phyloP scores from a whole-genome alignment of 2,888 invertebrate species.

The Plagodis dolabraria region DNA sequence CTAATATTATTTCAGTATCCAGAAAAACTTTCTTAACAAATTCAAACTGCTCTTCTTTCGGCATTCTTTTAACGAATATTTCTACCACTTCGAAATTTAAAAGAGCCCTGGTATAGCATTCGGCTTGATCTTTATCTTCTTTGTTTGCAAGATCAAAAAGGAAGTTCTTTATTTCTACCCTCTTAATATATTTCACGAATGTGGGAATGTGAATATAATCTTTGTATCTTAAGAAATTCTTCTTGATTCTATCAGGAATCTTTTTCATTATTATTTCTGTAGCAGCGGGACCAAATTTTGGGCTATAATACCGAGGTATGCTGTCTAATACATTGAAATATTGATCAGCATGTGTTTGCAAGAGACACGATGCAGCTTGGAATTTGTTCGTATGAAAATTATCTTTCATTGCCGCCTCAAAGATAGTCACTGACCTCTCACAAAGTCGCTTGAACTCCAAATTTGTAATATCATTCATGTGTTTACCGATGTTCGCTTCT shows the following conservation, averaged over 20 bases:
- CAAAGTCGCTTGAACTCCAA: slow-evolving; percentile 58
- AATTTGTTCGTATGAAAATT: slow-evolving; percentile 31
- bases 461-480: slow-evolving; percentile 32
- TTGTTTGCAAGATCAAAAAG: slow-evolving; percentile 46
- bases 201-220: slow-evolving; percentile 52
- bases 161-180: slow-evolving; percentile 55
- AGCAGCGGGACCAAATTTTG: slow-evolving; percentile 51
- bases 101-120: background rate
- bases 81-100: slow-evolving; percentile 24
- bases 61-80: slow-evolving; percentile 54
- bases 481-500: slow-evolving; percentile 49
- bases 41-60: slow-evolving; percentile 54
- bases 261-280: slow-evolving; percentile 62
- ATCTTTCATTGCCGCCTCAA: slow-evolving; percentile 38
- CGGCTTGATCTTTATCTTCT: slow-evolving; percentile 32
- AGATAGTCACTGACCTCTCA: slow-evolving; percentile 53
- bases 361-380: slow-evolving; percentile 46
- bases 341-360: slow-evolving; percentile 50
- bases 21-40: slow-evolving; percentile 61
- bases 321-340: slow-evolving; percentile 57
- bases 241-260: slow-evolving; percentile 51
- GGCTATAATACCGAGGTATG: slow-evolving; percentile 20
- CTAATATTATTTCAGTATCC: slow-evolving; percentile 42
- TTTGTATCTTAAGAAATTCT: slow-evolving; percentile 42
- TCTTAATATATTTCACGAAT: slow-evolving; percentile 58